phyloP scores from a whole-genome alignment of 2,113 vertebrate species.

The Ictalurus punctatus region DNA sequence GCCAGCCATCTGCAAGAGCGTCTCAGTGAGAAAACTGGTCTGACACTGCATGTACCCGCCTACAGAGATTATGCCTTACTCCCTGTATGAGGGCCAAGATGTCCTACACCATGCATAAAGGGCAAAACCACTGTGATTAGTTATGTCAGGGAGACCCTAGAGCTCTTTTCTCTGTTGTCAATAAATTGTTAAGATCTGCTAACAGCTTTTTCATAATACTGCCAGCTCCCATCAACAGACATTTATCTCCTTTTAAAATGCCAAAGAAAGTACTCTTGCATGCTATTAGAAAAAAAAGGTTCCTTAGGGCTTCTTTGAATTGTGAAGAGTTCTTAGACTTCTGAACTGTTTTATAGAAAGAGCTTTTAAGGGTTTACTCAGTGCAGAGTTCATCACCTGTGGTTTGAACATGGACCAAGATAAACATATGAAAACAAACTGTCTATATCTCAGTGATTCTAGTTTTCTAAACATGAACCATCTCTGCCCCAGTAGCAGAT shows the following conservation, averaged over 20 bases:
- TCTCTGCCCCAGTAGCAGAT: background rate
- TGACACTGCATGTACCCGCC: background rate
- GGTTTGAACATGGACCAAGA: background rate
- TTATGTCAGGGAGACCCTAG: background rate
- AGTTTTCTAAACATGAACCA: background rate
- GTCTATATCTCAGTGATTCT: background rate
- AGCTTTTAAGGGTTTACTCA: background rate
- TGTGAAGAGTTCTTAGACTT: background rate
- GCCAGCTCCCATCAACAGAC: background rate
- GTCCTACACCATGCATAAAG: background rate
- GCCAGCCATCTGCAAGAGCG: slow-evolving; percentile 1
- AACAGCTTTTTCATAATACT: background rate
- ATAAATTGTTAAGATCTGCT: background rate
- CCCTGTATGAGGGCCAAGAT: background rate
- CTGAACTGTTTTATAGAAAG: background rate
- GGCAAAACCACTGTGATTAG: slow-evolving; percentile 1
- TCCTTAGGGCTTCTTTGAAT: background rate
- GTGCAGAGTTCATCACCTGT: background rate
- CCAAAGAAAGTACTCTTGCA: background rate
- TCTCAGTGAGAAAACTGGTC: background rate
- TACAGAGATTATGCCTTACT: background rate
- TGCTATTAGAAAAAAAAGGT: background rate
- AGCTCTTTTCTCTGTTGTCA: background rate
- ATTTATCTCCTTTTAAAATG: slow-evolving; percentile 5
- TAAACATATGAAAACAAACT: background rate